Evolutionary conservation across 2,797 vertebrate species (phyloP), one percentile per base, ranked within the genome.

Genomic region (Arvicola amphibius): DNA sequence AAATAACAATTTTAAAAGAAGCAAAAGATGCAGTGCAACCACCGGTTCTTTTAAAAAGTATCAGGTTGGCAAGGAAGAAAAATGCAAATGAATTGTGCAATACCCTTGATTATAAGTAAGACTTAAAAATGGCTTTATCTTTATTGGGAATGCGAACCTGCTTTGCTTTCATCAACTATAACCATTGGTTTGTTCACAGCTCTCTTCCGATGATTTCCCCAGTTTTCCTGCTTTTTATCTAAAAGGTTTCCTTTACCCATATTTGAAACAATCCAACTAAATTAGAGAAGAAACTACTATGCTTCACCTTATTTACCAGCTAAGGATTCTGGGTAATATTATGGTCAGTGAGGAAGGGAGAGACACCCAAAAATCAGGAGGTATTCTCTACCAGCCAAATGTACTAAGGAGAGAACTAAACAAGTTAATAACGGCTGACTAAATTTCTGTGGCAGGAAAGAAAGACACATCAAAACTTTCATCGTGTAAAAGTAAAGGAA

Each of bases 401-500:
- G 67, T 61, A 43, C 65, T 78, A 56, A 88, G 46, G n/a, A 94
- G 67, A 96, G 85, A 90, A 0, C 61, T 65, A 73, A 95, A 96
- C 37, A 92, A 59, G 63, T 81, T 69, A 74, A 88, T 46, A 71
- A 86, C 61, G 74, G 95, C 69, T 90, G 90, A 76, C n/a, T 56
- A 92, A 74, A 92, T 63, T 90, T 81, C 81, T 48, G 46, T 83
- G 79, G 74, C 34, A 69, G 48, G 21, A 84, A 79, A 88, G 21
- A 92, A 91, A 83, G 83, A 56, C 76, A 97, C 32, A 90, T 71
- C 48, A 95, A 80, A 90, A 94, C 90, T 40, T 71, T 11, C 19
- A 79, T 12, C 80, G 29, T 53, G 23, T 29, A 94, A 92, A 94
- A 76, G 77, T 27, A 94, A 71, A 87, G 9, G 29, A 95, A 91